Conservation (phyloP, 1,140 invertebrate genomes). For the Dysdera silvatica region DNA sequence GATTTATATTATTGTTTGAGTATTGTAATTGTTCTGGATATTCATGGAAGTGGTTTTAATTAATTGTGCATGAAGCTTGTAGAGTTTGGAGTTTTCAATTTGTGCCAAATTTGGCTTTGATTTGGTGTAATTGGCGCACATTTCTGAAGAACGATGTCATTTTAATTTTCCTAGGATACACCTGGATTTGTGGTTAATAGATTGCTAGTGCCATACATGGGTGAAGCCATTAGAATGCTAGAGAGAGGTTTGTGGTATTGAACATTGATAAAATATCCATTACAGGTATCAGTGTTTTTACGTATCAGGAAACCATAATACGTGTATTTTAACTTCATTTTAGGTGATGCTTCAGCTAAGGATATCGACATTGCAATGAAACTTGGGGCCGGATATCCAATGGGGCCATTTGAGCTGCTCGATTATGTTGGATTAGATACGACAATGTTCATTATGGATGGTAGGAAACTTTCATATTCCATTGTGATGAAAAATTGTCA, state of each 20-base stretch:
- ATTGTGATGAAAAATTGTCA: not conserved
- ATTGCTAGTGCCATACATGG: constrained; percentile 65
- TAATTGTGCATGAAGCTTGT: no score
- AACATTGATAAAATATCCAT: constrained; percentile 1
- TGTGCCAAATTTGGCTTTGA: no score
- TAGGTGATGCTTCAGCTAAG: constrained; percentile 51
- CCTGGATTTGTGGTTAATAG: constrained; percentile 80
- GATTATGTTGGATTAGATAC: constrained; percentile 72
- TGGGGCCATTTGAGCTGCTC: constrained; percentile 72
- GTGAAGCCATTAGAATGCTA: constrained; percentile 64
- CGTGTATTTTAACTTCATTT: not conserved
- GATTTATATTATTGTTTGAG: no score
- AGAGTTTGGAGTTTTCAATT: no score
- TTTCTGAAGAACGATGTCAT: not conserved
- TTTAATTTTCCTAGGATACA: constrained; percentile 54
- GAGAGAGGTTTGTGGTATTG: constrained; percentile 56
- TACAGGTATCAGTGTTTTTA: not conserved
- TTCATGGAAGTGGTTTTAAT: no score
- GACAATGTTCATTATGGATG: constrained; percentile 50
- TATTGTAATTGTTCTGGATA: no score
- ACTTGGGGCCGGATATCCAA: constrained; percentile 71
- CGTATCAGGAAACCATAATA: no score
- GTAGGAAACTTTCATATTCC: constrained; percentile 35
- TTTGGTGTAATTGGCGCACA: no score
- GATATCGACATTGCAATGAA: constrained; percentile 84